A percentile compares a stretch with the other conserved stretches of the same genome.
phyloP scores from a whole-genome alignment of 2,797 vertebrate genomes.

The Botia kubotai region DNA sequence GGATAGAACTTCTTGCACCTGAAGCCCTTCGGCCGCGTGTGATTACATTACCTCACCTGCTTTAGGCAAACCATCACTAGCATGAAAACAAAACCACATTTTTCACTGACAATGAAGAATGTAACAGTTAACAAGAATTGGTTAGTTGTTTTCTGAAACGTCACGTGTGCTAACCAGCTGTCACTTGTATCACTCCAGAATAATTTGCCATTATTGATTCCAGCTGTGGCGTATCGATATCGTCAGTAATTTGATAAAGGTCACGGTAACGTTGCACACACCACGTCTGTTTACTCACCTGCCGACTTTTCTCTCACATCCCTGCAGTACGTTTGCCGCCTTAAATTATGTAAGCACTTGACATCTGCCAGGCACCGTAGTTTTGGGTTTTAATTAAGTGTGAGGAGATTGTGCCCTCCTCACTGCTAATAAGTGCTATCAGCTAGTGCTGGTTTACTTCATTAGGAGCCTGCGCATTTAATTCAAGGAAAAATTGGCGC shows the following conservation, averaged over 20 bases:
- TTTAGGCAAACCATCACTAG: background rate
- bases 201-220: slow-evolving; percentile 82
- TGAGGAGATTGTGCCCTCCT: slow-evolving; percentile 89
- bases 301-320: slow-evolving; percentile 69
- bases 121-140: background rate
- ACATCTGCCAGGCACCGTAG: slow-evolving; percentile 90
- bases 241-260: slow-evolving; percentile 78
- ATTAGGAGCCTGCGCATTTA: slow-evolving; percentile 97
- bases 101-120: background rate
- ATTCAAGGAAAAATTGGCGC: slow-evolving; percentile 98
- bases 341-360: slow-evolving; percentile 91
- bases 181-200: slow-evolving; percentile 71
- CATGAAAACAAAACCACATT: background rate
- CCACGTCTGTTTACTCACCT: slow-evolving; percentile 58
- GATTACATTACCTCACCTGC: background rate
- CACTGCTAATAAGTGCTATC: slow-evolving; percentile 97
- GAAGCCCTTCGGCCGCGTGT: background rate
- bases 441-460: slow-evolving; percentile 96
- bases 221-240: slow-evolving; percentile 72
- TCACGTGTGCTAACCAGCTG: slow-evolving; percentile 69
- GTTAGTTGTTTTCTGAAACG: slow-evolving; percentile 25
- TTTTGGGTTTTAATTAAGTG: slow-evolving; percentile 94
- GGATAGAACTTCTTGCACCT: slow-evolving; percentile 47
- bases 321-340: slow-evolving; percentile 82
- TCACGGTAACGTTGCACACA: slow-evolving; percentile 65